phyloP scores from a whole-genome alignment of 2,113 vertebrate species.

The Dromas ardeola region DNA sequence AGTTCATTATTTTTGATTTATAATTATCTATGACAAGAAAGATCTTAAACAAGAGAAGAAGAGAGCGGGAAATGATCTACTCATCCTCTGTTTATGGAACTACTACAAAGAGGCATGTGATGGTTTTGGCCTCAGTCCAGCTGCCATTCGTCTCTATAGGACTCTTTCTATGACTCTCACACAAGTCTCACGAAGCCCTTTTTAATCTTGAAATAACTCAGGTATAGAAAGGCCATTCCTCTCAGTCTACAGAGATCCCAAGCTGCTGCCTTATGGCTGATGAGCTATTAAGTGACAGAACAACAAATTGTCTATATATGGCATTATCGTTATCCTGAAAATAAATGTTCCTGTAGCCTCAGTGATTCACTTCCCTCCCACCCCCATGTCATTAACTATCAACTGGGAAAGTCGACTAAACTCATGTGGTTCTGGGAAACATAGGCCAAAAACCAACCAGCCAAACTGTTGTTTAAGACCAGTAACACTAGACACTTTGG shows the following conservation, averaged over 20 bases:
- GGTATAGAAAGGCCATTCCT: background rate
- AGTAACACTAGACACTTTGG: background rate
- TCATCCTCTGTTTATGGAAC: slow-evolving; percentile 4
- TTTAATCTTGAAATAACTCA: background rate
- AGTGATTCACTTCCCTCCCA: background rate
- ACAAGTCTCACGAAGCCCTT: background rate
- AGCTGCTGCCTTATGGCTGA: background rate
- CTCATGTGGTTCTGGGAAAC: background rate
- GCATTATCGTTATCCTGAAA: background rate
- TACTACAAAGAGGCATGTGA: slow-evolving; percentile 45
- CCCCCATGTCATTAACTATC: background rate
- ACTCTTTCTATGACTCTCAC: background rate
- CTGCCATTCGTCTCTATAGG: background rate
- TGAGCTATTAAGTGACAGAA: background rate
- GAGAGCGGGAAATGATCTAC: slow-evolving; percentile 21
- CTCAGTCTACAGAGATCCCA: background rate
- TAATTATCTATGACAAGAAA: slow-evolving; percentile 47
- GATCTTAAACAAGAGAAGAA: slow-evolving; percentile 23
- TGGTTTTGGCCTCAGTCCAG: slow-evolving; percentile 25
- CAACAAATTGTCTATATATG: background rate
- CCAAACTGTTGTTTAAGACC: background rate
- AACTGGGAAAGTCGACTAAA: background rate
- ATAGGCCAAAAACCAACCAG: background rate
- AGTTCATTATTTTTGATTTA: slow-evolving; percentile 49
- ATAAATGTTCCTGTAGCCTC: background rate